phyloP scores from a whole-genome alignment of 2,797 vertebrate genomes.

The Podargus strigoides region DNA sequence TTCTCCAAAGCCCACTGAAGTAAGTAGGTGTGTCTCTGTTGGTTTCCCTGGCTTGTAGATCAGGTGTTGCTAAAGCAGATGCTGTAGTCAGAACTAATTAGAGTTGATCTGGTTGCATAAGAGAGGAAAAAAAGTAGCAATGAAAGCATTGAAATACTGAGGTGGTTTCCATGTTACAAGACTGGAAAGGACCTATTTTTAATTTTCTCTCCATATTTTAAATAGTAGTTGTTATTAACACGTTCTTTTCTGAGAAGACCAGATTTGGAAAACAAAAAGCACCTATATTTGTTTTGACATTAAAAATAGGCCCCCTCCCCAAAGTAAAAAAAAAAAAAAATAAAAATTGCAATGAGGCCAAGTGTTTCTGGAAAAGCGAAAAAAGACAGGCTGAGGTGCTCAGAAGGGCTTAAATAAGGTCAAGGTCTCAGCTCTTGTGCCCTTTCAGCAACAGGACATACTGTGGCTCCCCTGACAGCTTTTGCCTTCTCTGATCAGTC shows the following conservation, averaged over 20 bases:
- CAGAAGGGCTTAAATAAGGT: not conserved
- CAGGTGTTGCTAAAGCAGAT: constrained; percentile 18
- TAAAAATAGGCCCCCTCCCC: too few species aligned
- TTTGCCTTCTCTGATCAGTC: not conserved
- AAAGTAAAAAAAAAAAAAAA: not conserved
- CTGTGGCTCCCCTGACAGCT: not conserved
- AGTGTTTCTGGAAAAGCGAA: not conserved
- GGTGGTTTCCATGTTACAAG: not conserved
- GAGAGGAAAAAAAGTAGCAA: not conserved
- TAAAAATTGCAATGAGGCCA: not conserved
- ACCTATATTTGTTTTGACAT: not conserved
- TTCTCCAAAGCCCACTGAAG: not conserved
- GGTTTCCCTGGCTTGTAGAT: not conserved
- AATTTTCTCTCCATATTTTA: not conserved
- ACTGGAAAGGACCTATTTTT: not conserved
- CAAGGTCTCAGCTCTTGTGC: not conserved
- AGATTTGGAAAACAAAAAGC: not conserved
- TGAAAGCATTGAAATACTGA: not conserved
- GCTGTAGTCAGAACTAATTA: constrained; percentile 18
- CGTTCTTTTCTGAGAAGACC: not conserved
- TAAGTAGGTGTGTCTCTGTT: not conserved
- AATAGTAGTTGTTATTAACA: not conserved
- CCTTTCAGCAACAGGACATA: not conserved
- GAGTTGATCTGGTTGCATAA: not conserved
- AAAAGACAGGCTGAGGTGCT: not conserved